Conservation (phyloP, 1,140 invertebrate genomes). For the Apis mellifera region Amel_HAv3.1 CM009934.2:12658501-12659000, state of each 20-base stretch:
- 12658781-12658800: slow-evolving; percentile 1
- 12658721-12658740: neutral
- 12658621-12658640: slow-evolving; percentile 1
- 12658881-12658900: slow-evolving; percentile 44
- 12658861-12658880: slow-evolving; percentile 15
- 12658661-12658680: neutral
- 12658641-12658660: neutral
- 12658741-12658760: slow-evolving; percentile 7
- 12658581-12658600: neutral
- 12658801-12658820: slow-evolving; percentile 20
- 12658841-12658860: slow-evolving; percentile 35
- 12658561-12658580: neutral
- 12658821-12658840: slow-evolving; percentile 34
- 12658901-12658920: slow-evolving; percentile 53
- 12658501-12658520: neutral
- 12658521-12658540: neutral
- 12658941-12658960: slow-evolving; percentile 24
- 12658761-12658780: neutral
- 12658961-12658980: neutral
- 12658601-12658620: slow-evolving; percentile 9
- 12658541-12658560: neutral
- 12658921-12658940: slow-evolving; percentile 49
- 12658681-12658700: neutral
- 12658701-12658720: neutral
- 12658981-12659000: neutral